phyloP scores from a whole-genome alignment of 2,888 invertebrate species.

The Cecidostiba fungosa region DNA sequence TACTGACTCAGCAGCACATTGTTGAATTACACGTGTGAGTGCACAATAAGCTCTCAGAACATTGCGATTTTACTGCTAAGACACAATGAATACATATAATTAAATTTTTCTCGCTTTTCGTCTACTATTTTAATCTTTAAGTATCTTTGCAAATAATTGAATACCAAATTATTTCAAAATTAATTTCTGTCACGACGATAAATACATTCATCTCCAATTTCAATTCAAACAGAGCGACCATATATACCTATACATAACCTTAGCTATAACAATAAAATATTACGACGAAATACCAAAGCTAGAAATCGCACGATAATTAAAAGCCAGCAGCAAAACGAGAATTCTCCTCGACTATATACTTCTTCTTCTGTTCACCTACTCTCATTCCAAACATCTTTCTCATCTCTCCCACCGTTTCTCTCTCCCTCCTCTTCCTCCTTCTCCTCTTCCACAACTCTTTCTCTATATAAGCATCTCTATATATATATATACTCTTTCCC shows the following conservation, averaged over 20 bases:
- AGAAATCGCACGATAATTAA: neutral
- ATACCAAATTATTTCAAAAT: no score
- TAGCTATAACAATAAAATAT: neutral
- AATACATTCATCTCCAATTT: no score
- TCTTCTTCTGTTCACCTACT: constrained; percentile 10
- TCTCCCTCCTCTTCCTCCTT: neutral
- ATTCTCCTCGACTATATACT: neutral
- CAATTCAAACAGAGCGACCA: no score
- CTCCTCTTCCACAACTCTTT: neutral
- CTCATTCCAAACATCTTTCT: constrained; percentile 16
- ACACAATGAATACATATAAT: no score
- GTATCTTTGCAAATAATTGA: no score
- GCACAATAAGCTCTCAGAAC: neutral
- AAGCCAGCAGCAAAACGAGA: neutral
- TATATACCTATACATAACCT: no score
- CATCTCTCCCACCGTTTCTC: neutral
- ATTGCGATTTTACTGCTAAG: neutral
- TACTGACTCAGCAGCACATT: neutral
- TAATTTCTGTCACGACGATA: no score
- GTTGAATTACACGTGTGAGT: neutral
- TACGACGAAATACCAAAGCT: neutral
- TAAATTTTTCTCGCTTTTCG: no score
- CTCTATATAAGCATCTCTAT: neutral
- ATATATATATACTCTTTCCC: neutral
- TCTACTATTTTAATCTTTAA: no score